Conservation (phyloP, 2,113 vertebrate genomes). For the Hemiprocne comata region DNA sequence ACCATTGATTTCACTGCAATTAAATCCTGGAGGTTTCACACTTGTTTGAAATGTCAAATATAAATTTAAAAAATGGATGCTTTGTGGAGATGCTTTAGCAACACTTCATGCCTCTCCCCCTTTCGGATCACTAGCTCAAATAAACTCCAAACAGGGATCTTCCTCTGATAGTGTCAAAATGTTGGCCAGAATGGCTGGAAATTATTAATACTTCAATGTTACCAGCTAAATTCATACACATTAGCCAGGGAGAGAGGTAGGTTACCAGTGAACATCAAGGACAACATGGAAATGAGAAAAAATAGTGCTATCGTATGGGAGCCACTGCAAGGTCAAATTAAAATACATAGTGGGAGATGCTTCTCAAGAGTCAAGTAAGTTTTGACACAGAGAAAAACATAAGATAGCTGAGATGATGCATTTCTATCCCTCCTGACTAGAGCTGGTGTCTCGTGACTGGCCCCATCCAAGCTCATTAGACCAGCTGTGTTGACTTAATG, state of each 20-base stretch:
- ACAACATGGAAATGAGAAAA: neutral
- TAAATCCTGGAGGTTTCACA: slow-evolving; percentile 32
- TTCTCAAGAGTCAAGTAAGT: neutral
- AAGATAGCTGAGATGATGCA: neutral
- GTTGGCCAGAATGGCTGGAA: neutral
- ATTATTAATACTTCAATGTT: neutral
- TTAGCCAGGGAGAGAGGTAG: neutral
- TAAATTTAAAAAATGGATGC: neutral
- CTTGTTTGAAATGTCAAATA: slow-evolving; percentile 36
- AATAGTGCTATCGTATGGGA: neutral
- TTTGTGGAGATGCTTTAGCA: neutral
- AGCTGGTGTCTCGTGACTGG: neutral
- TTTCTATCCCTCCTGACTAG: neutral
- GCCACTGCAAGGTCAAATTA: neutral
- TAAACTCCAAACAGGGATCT: neutral
- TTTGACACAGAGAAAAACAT: neutral
- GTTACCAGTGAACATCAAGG: neutral
- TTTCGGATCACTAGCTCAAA: neutral
- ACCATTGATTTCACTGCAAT: slow-evolving; percentile 37
- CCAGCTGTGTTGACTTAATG: neutral
- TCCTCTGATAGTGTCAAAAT: neutral
- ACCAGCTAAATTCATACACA: neutral
- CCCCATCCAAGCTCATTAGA: neutral
- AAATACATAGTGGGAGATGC: neutral
- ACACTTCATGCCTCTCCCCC: neutral